These are phyloP conservation scores for Eubucco bourcierii DNA, from an alignment of 2,113 vertebrate genomes.

Conservation along the genomic window DNA sequence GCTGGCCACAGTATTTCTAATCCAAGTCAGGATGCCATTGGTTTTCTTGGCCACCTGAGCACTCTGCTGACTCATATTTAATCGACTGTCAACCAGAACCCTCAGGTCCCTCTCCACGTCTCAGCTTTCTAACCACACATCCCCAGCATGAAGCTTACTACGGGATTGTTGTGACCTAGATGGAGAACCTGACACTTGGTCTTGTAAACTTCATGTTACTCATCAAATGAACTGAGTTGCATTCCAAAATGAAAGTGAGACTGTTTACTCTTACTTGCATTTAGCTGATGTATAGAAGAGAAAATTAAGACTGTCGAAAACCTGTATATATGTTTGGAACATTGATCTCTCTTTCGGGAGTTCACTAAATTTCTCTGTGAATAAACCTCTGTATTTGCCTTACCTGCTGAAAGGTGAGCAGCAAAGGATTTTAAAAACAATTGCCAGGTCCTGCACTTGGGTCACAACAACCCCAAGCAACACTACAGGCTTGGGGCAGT, in stretches of 20 bases:
- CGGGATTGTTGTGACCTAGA: too few species aligned
- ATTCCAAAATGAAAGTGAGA: background rate
- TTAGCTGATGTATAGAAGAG: background rate
- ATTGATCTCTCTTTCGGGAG: background rate
- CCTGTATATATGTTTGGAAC: background rate
- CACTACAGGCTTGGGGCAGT: too few species aligned
- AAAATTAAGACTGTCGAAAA: background rate
- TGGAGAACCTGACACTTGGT: too few species aligned
- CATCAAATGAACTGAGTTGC: background rate
- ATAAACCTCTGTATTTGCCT: background rate
- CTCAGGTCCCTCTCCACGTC: too few species aligned
- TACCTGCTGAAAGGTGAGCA: background rate
- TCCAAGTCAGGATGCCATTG: too few species aligned
- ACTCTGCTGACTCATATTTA: too few species aligned
- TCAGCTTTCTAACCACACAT: too few species aligned
- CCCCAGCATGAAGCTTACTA: too few species aligned
- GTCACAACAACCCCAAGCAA: too few species aligned
- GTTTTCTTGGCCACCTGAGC: too few species aligned
- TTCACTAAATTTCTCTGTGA: background rate
- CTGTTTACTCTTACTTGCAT: background rate
- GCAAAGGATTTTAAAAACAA: background rate
- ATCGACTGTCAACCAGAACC: too few species aligned
- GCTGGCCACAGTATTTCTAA: too few species aligned
- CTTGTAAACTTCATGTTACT: background rate
- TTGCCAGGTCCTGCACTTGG: background rate